Conservation (phyloP, 2,113 vertebrate species). For the Malurus cyaneus region DNA sequence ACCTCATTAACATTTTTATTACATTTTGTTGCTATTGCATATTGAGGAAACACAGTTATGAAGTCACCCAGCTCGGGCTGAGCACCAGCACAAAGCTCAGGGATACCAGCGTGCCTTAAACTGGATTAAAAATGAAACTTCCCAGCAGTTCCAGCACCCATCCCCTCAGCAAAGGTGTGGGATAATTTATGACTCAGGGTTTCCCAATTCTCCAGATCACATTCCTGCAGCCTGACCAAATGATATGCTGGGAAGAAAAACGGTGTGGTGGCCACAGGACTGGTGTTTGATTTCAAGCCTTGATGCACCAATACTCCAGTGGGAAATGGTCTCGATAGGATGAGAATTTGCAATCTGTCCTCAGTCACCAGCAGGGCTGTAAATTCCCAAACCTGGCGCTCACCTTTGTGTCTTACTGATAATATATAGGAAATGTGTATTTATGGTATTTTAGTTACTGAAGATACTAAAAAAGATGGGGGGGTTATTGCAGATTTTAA, state of each 20-base stretch:
- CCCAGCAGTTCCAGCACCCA: not conserved
- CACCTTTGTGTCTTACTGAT: constrained; percentile 27
- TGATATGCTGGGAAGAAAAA: constrained; percentile 7
- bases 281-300: constrained; percentile 26
- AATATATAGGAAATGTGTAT: not conserved
- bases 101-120: not conserved
- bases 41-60: not conserved
- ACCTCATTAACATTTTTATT: constrained; percentile 45
- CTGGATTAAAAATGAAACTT: not conserved
- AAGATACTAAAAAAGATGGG: not conserved
- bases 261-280: not conserved
- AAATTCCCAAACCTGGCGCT: constrained; percentile 25
- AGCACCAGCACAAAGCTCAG: not conserved
- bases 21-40: not conserved
- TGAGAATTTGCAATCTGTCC: not conserved
- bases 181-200: not conserved
- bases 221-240: not conserved
- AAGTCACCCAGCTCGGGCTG: not conserved
- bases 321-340: not conserved
- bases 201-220: not conserved
- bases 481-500: not conserved
- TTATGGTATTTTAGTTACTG: constrained; percentile 10
- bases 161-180: not conserved
- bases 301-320: not conserved
- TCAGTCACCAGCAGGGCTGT: not conserved